A percentile compares a stretch with the other conserved stretches of the same genome.
phyloP scores from a whole-genome alignment of 2,888 invertebrate genomes.

The Drosophila helvetica region DNA sequence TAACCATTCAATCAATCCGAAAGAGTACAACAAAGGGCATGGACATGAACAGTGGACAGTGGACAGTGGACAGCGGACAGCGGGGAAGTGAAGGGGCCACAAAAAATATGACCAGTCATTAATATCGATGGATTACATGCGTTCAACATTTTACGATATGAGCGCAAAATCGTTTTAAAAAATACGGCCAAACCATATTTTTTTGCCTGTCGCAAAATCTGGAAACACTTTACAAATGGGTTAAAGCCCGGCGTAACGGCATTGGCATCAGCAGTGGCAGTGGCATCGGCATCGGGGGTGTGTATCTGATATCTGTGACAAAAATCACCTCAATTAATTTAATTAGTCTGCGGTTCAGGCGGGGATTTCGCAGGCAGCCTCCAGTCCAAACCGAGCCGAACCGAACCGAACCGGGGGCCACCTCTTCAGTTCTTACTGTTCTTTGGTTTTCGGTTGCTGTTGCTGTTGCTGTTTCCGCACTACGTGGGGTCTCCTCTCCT shows the following conservation, averaged over 20 bases:
- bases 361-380: slow-evolving; percentile 21
- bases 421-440: slow-evolving; percentile 9
- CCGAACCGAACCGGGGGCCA: not conserved
- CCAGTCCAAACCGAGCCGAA: not conserved
- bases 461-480: not conserved
- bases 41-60: slow-evolving; percentile 11
- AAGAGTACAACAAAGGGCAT: slow-evolving; percentile 31
- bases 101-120: slow-evolving; percentile 73
- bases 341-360: slow-evolving; percentile 75
- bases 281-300: slow-evolving; percentile 27
- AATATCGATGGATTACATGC: slow-evolving; percentile 77
- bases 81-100: too few species aligned
- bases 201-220: slow-evolving; percentile 30
- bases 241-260: slow-evolving; percentile 34
- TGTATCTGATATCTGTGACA: slow-evolving; percentile 58
- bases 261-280: not conserved
- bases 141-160: slow-evolving; percentile 68
- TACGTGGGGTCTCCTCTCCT: slow-evolving; percentile 32
- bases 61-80: slow-evolving; percentile 6
- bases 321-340: slow-evolving; percentile 80
- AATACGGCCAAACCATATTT: slow-evolving; percentile 43
- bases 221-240: slow-evolving; percentile 62
- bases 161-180: slow-evolving; percentile 50
- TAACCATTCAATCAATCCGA: slow-evolving; percentile 75
- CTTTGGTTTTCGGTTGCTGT: not conserved